Evolutionary conservation across 2,113 vertebrate species (phyloP), one percentile per base, ranked within the genome.

Genomic region (Pollachius pollachius): DNA sequence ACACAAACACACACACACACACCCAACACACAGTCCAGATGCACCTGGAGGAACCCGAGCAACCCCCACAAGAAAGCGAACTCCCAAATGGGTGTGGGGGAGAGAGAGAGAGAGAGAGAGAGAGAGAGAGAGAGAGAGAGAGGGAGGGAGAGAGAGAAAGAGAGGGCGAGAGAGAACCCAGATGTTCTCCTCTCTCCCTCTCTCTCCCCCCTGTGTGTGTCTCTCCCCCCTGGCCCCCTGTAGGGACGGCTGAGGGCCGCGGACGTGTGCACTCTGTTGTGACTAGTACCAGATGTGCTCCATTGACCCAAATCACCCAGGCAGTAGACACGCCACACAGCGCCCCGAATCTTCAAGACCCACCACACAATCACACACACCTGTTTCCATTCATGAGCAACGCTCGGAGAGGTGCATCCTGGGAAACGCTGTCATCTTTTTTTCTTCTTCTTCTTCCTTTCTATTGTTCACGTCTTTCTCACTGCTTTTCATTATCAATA

Each of bases 281-380:
- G 92, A 93, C 92, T 91, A 88, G 89, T 91, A 93, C 92, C 92
- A 93, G 92, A 93, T 93, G 92, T 93, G 92, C 91, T 91, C 92
- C 92, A 93, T 90, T 93, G 92, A 93, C 92, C 92, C 91, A 93
- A 90, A 93, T 93, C 92, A 93, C 90, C 90, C 90, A 88, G 89
- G 89, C 90, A 91, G 91, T 90, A 90, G 92, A 93, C 90, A 93
- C 90, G 89, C 90, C 91, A 92, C 89, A 92, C 88, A 86, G 91
- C 1, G 75, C 84, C 82, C 89, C 81, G 84, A 87, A 87, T 91
- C 90, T 90, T 88, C 88, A 84, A 89, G 91, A 93, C 92, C 92
- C 90, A 92, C 92, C 90, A 70, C 92, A 91, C 90, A 92, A 93
- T 91, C 92, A 92, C 82, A 84, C 88, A 92, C 92, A 93, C 92